Conservation (phyloP, 2,888 invertebrate species). For the Nomada goodeniana region DNA sequence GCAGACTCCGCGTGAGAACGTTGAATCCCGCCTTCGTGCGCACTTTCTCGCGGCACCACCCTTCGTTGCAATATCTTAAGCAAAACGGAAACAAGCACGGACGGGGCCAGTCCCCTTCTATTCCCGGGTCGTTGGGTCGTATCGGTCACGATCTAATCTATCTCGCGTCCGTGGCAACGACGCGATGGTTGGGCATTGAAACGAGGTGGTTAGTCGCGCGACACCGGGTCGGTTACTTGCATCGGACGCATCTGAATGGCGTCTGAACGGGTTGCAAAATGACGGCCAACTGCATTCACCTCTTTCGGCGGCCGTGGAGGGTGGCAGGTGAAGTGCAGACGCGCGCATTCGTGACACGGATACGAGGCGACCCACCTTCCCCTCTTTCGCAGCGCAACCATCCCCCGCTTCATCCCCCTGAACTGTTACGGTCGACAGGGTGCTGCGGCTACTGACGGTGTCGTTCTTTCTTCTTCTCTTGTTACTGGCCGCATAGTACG, state of each 20-base stretch:
- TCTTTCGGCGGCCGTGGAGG: slow-evolving; percentile 70
- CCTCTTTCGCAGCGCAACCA: slow-evolving; percentile 55
- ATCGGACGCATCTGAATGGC: slow-evolving; percentile 81
- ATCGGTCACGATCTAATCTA: not conserved
- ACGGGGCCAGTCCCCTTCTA: too few relatives aligned
- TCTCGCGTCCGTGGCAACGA: not conserved
- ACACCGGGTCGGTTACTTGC: slow-evolving; percentile 68
- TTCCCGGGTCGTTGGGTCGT: too few relatives aligned
- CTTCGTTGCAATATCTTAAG: too few relatives aligned
- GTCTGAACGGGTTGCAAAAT: slow-evolving; percentile 81
- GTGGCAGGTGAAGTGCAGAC: slow-evolving; percentile 71
- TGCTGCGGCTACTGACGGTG: slow-evolving; percentile 40
- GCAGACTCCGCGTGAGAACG: slow-evolving; percentile 2
- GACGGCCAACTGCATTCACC: slow-evolving; percentile 82
- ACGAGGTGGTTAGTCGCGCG: slow-evolving; percentile 48
- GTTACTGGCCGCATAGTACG: slow-evolving; percentile 5
- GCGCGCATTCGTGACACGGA: slow-evolving; percentile 82
- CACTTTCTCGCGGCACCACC: too few relatives aligned
- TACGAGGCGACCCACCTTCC: slow-evolving; percentile 68
- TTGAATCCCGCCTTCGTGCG: too few relatives aligned
- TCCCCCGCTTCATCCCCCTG: slow-evolving; percentile 64
- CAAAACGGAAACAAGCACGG: too few relatives aligned
- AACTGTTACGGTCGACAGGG: slow-evolving; percentile 41
- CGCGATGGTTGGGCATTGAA: not conserved
- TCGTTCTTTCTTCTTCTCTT: slow-evolving; percentile 6